These are phyloP conservation scores for Choristoneura fumiferana DNA, from an alignment of 1,140 invertebrate genomes.

Conservation along the genomic window DNA sequence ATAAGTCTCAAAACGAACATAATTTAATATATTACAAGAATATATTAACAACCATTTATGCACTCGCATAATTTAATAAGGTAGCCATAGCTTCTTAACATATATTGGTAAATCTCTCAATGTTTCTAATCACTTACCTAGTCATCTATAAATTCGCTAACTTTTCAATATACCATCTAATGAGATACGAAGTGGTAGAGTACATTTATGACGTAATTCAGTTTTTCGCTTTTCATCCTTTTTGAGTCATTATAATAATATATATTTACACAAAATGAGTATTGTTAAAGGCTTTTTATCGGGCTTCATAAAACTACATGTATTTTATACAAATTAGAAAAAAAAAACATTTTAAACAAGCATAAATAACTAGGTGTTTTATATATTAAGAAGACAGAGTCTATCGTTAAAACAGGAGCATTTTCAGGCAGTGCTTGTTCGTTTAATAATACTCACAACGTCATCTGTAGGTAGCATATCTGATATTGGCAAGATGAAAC, in stretches of 20 bases:
- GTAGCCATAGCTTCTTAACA: constrained; percentile 70
- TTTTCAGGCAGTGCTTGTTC: constrained; percentile 53
- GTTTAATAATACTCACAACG: constrained; percentile 33
- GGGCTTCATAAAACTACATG: constrained; percentile 29
- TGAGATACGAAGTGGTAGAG: constrained; percentile 74
- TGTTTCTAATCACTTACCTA: constrained; percentile 58
- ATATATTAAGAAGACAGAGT: constrained; percentile 20
- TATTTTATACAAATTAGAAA: constrained; percentile 1
- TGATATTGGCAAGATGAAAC: constrained; percentile 10
- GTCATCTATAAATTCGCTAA: constrained; percentile 76
- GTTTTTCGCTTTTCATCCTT: constrained; percentile 43
- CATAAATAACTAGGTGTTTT: constrained; percentile 15
- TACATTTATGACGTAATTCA: constrained; percentile 65
- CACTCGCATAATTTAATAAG: constrained; percentile 62
- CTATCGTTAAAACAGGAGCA: constrained; percentile 46
- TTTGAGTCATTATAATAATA: constrained; percentile 43
- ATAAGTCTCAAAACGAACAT: constrained; percentile 66
- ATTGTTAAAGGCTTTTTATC: constrained; percentile 62
- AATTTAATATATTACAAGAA: constrained; percentile 71
- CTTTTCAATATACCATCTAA: constrained; percentile 74
- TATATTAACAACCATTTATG: constrained; percentile 76
- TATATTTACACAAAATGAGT: constrained; percentile 73
- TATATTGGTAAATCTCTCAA: constrained; percentile 76
- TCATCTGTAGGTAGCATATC: constrained; percentile 3
- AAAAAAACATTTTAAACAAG: constrained; percentile 8